phyloP scores from a whole-genome alignment of 2,113 vertebrate genomes.

The Danionella cerebrum region DNA sequence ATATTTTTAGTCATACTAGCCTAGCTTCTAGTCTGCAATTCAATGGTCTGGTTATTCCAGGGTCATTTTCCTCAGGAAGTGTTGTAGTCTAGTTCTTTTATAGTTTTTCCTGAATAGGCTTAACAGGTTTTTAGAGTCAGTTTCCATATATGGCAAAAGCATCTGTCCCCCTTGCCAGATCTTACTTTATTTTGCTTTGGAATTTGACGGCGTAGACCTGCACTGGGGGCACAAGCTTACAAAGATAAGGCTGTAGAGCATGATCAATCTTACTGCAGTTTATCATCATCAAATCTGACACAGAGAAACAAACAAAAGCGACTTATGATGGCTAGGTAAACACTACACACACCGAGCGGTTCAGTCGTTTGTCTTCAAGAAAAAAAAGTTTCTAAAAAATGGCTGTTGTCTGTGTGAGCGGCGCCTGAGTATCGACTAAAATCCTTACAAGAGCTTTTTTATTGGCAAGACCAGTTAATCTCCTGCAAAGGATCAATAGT shows the following conservation, averaged over 20 bases:
- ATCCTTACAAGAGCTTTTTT: slow-evolving; percentile 29
- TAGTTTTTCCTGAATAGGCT: background rate
- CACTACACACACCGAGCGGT: background rate
- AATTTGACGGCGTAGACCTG: background rate
- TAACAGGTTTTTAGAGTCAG: background rate
- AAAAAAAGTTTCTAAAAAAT: background rate
- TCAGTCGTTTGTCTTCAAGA: background rate
- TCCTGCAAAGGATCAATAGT: slow-evolving; percentile 30
- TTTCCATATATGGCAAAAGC: slow-evolving; percentile 2
- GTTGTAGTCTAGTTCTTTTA: background rate
- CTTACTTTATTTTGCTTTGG: background rate
- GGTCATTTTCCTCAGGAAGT: background rate
- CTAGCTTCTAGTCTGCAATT: background rate
- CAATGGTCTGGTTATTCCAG: too few species aligned
- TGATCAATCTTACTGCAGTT: background rate
- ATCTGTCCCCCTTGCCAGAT: background rate
- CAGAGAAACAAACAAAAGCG: slow-evolving; percentile 7
- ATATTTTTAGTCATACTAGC: too few species aligned
- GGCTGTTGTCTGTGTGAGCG: slow-evolving; percentile 17
- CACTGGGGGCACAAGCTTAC: background rate
- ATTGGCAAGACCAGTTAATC: slow-evolving; percentile 37
- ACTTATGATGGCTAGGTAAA: background rate
- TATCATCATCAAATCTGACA: slow-evolving; percentile 9
- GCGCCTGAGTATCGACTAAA: slow-evolving; percentile 34
- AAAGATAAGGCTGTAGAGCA: slow-evolving; percentile 7